phyloP scores from a whole-genome alignment of 2,888 invertebrate species.

The Hypselothyrea guttata region DNA sequence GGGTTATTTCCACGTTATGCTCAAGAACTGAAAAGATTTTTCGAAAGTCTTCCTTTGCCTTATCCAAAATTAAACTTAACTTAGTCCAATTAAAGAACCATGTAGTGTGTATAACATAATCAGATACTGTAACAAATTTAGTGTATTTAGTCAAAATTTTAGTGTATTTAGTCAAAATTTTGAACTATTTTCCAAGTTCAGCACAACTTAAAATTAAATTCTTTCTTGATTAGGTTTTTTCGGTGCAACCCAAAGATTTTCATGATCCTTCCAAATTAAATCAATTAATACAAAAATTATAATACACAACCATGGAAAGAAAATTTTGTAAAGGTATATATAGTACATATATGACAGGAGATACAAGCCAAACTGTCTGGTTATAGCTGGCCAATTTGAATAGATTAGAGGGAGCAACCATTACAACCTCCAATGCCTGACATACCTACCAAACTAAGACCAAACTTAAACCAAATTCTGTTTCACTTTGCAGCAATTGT shows the following conservation, averaged over 20 bases:
- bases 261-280: background rate
- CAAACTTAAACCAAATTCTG: slow-evolving; percentile 5
- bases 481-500: slow-evolving; percentile 41
- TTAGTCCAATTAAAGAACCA: too few relatives aligned
- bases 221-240: background rate
- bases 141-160: too few relatives aligned
- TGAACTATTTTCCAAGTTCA: slow-evolving; percentile 11
- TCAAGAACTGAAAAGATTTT: background rate
- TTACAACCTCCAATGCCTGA: background rate
- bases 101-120: too few relatives aligned
- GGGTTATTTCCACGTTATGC: slow-evolving; percentile 1
- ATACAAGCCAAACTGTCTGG: background rate
- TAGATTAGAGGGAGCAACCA: slow-evolving; percentile 46
- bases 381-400: slow-evolving; percentile 53
- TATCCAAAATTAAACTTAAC: too few relatives aligned
- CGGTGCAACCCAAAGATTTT: background rate
- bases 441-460: too few relatives aligned
- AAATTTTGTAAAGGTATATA: background rate
- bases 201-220: background rate
- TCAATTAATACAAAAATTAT: background rate
- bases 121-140: too few relatives aligned
- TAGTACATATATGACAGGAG: slow-evolving; percentile 28
- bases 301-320: background rate
- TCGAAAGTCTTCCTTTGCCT: too few relatives aligned
- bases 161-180: background rate